Evolutionary conservation across 2,113 vertebrate species (phyloP).

Genomic region (Bos taurus): DNA sequence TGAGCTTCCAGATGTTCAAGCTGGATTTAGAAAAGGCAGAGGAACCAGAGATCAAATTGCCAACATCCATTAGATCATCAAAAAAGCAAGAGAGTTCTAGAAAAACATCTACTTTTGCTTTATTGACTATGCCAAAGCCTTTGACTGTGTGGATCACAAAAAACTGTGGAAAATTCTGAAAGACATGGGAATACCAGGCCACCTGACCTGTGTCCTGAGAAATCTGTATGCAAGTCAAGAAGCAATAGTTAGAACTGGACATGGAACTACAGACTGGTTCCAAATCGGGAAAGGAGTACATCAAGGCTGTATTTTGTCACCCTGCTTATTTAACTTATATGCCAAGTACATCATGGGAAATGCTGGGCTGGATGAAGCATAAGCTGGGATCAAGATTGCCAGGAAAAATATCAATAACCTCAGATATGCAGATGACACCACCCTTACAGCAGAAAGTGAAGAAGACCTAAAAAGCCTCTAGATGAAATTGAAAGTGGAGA

Average conservation of each 20-base stretch:
- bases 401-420: neutral
- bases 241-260: neutral
- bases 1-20: neutral
- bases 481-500: neutral
- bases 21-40: neutral
- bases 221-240: neutral
- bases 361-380: neutral
- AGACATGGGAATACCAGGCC: neutral
- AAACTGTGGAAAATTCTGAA: neutral
- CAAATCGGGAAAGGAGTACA: fast-evolving
- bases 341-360: neutral
- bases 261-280: neutral
- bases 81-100: neutral
- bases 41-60: neutral
- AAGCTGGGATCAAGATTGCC: neutral
- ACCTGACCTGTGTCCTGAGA: neutral
- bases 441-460: neutral
- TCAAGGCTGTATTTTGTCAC: neutral
- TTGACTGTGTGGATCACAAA: neutral
- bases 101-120: neutral
- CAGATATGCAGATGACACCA: neutral
- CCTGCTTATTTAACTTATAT: neutral
- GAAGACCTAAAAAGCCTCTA: neutral
- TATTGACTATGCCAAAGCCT: neutral
- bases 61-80: neutral